Base-by-base conservation (phyloP, 2,113 vertebrate species). In the Xyliphius kryptos region DNA sequence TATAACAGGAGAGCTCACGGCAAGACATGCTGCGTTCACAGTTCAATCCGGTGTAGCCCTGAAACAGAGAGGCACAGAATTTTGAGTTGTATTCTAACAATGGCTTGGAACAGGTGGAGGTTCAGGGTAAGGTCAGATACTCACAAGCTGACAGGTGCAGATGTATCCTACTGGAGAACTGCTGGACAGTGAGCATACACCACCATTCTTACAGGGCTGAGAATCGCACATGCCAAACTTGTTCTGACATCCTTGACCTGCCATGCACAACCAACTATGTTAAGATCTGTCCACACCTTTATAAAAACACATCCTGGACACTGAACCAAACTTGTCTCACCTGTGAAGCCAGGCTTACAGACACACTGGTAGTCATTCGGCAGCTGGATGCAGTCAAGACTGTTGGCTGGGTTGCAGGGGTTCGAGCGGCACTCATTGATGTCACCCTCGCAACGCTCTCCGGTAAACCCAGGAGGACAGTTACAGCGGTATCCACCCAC, bases 391-490 rank as follows among this genome's bases (percentile, higher is more conserved):
- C 92, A 95, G 77, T 94, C 91, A 1, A 90, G 76, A 32, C 89
- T 92, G 76, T 88, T 92, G 11, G 82, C 74, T 0, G 73, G 61
- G 5, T 79, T 88, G 78, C 92, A 94, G 41, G 86, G 88, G 8
- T 81, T 89, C 0, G 89, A 88, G 41, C 82, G 86, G 64, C 92
- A 94, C 72, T 95, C 92, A 1, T 95, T 94, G 73, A 95, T 91
- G 72, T 94, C 92, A 0, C 91, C 92, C 71, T 95, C 91, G 7
- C 92, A 94, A 66, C 87, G 82, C 48, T 91, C 81, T 6, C 92
- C 92, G 0, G 90, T 93, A 76, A 91, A 95, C 10, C 92, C 92
- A 0, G 91, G 91, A 10, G 90, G 91, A 15, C 92, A 95, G 70
- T 84, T 89, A 74, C 92, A 95, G 32, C 85, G 89, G 78, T 93